Conservation (phyloP, 2,797 vertebrate genomes). For the Macropus fuliginosus region DNA sequence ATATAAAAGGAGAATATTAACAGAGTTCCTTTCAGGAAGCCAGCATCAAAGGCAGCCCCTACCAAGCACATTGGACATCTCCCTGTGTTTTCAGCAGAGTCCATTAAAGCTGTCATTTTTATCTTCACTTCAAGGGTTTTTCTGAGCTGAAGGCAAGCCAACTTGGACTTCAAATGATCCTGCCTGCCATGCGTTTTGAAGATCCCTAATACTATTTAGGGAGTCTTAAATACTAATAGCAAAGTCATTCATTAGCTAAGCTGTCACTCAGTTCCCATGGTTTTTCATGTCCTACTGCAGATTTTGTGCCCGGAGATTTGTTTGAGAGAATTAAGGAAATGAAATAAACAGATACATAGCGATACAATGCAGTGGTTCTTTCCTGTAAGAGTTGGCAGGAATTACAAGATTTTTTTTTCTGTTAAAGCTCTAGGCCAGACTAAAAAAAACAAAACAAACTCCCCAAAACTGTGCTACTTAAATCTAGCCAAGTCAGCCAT, state of each 20-base stretch:
- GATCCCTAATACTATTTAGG: neutral
- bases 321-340: conserved; percentile 10
- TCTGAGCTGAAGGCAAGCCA: conserved; percentile 9
- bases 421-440: neutral
- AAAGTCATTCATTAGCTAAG: conserved; percentile 18
- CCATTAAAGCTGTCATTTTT: neutral
- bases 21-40: neutral
- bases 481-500: conserved; percentile 20
- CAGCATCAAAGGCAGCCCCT: neutral
- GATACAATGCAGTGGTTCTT: neutral
- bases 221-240: conserved; percentile 22
- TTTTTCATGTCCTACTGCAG: conserved; percentile 27
- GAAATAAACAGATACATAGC: neutral
- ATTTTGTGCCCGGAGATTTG: neutral
- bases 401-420: conserved; percentile 16
- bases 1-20: neutral
- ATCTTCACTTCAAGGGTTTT: neutral
- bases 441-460: neutral
- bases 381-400: conserved; percentile 37
- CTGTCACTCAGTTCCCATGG: neutral
- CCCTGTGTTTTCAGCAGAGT: neutral
- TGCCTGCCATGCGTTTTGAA: neutral
- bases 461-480: neutral
- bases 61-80: neutral
- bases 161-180: conserved; percentile 1